Evolutionary conservation across 2,113 vertebrate species (phyloP).

Genomic region (Lynx canadensis): DNA sequence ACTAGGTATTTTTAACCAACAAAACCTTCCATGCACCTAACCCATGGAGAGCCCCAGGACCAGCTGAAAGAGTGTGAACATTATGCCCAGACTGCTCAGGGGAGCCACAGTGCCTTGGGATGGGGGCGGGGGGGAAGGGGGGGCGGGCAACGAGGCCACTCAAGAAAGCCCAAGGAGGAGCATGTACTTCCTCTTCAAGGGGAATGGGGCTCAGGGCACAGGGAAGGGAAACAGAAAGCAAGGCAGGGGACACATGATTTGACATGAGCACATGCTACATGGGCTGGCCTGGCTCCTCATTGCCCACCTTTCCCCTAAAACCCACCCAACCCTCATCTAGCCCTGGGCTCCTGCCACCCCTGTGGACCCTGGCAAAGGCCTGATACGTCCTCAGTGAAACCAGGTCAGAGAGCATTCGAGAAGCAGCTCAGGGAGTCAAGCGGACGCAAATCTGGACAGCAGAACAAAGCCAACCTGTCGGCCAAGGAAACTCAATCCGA

Average conservation of each 20-base stretch:
- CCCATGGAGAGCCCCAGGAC: background rate
- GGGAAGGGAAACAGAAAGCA: background rate
- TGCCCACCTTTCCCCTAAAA: too few species aligned
- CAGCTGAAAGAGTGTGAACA: too few species aligned
- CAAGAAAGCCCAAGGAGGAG: background rate
- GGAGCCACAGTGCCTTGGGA: background rate
- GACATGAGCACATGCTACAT: background rate
- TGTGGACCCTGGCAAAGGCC: background rate
- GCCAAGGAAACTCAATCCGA: slow-evolving; percentile 59
- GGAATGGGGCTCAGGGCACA: background rate
- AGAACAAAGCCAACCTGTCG: slow-evolving; percentile 69
- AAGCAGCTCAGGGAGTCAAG: slow-evolving; percentile 29
- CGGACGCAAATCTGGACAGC: slow-evolving; percentile 25
- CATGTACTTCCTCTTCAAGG: background rate
- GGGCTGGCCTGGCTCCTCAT: background rate
- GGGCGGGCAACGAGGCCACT: background rate
- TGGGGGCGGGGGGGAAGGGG: too few species aligned
- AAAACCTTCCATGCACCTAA: background rate
- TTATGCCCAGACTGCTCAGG: background rate
- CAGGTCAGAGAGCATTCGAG: slow-evolving; percentile 59
- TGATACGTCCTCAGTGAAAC: slow-evolving; percentile 27
- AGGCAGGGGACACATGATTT: accelerated
- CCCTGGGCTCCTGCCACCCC: background rate
- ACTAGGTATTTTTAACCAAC: background rate
- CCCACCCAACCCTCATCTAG: background rate